Conservation (phyloP, 2,888 invertebrate species). For the Cetonia aurata region DNA sequence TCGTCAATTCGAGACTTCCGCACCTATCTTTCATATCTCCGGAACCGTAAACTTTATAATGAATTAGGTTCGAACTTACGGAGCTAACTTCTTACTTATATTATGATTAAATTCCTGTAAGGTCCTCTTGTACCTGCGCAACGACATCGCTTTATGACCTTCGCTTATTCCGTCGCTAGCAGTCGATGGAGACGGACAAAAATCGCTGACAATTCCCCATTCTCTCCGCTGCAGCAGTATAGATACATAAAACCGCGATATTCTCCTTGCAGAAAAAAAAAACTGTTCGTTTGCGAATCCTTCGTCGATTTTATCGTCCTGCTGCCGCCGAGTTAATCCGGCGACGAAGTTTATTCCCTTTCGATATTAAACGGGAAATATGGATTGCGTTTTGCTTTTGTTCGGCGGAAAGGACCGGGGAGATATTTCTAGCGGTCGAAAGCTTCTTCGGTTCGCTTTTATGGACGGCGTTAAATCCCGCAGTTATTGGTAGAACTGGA, state of each 20-base stretch:
- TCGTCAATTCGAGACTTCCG: too few relatives aligned
- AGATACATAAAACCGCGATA: conserved; percentile 23
- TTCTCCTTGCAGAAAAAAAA: conserved; percentile 10
- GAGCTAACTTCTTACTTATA: conserved; percentile 20
- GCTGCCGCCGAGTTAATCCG: conserved; percentile 21
- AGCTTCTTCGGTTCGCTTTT: conserved; percentile 20
- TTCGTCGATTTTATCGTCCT: conserved; percentile 15
- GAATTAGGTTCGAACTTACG: conserved; percentile 25
- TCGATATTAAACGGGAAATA: conserved; percentile 39
- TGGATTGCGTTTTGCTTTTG: conserved; percentile 39
- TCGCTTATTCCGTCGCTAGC: not conserved
- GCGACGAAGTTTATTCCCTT: conserved; percentile 33
- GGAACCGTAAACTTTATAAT: conserved; percentile 30
- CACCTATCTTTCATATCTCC: not conserved
- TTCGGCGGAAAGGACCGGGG: not conserved
- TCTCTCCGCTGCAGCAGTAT: not conserved
- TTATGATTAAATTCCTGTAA: conserved; percentile 2
- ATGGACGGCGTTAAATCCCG: conserved; percentile 30
- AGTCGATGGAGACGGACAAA: not conserved
- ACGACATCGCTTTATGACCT: too few relatives aligned
- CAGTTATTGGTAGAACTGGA: conserved; percentile 36
- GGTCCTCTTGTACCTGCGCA: not conserved
- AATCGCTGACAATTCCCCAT: conserved; percentile 33
- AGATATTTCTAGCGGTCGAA: conserved; percentile 12
- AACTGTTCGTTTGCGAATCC: conserved; percentile 29